Conservation (phyloP, 2,888 invertebrate genomes). For the Tetramorium bicarinatum region DNA sequence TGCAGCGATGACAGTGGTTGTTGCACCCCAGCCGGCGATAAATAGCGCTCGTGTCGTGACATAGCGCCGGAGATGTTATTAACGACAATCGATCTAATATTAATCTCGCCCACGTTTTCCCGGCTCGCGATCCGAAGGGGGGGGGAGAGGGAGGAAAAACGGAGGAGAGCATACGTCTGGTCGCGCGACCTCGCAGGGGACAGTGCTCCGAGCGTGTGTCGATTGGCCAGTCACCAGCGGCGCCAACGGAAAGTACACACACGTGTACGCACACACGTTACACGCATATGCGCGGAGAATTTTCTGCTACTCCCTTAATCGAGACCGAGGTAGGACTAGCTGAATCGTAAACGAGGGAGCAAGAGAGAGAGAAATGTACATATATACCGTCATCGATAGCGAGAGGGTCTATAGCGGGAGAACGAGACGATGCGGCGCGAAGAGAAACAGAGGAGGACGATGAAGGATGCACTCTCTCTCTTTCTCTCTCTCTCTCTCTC, state of each 20-base stretch:
- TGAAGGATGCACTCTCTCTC: slow-evolving; percentile 16
- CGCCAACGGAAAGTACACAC: slow-evolving; percentile 72
- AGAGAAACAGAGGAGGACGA: not conserved
- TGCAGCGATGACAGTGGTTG: slow-evolving; percentile 56
- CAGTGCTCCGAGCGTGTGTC: slow-evolving; percentile 68
- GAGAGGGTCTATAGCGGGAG: slow-evolving; percentile 19
- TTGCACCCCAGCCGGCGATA: slow-evolving; percentile 60
- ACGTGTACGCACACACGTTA: not conserved
- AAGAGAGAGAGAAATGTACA: not conserved
- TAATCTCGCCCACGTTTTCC: slow-evolving; percentile 69
- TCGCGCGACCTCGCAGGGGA: slow-evolving; percentile 74
- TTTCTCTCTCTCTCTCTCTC: not conserved
- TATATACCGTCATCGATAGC: slow-evolving; percentile 17
- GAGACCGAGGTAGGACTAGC: not conserved
- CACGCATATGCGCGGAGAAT: not conserved
- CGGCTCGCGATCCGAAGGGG: slow-evolving; percentile 29
- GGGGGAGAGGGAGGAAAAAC: slow-evolving; percentile 35
- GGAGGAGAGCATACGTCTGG: slow-evolving; percentile 60
- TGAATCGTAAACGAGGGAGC: not conserved
- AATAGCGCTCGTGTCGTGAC: slow-evolving; percentile 35
- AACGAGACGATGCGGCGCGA: slow-evolving; percentile 14
- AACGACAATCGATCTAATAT: slow-evolving; percentile 76
- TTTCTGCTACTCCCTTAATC: slow-evolving; percentile 30
- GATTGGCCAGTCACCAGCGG: slow-evolving; percentile 66
- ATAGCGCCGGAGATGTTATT: slow-evolving; percentile 63